Evolutionary conservation across 92 coral and sea anemone species (phyloP).

Genomic region (Virgularia gustaviana): DNA sequence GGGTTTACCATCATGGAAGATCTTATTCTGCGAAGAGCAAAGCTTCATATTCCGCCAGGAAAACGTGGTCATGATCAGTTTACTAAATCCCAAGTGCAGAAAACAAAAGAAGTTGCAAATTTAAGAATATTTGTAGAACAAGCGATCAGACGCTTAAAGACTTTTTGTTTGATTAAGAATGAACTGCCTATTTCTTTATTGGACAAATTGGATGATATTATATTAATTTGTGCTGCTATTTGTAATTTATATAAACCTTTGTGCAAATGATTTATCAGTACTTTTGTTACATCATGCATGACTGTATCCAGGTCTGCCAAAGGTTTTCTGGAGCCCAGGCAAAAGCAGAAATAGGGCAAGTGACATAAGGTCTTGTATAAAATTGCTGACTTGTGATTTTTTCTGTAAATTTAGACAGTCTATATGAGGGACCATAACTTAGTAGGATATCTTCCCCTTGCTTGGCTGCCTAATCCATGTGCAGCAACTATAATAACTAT

Average conservation of each 20-base stretch:
- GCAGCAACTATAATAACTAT: too few relatives aligned
- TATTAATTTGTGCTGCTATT: constrained; percentile 61
- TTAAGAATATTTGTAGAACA: constrained; percentile 27
- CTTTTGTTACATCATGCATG: neutral
- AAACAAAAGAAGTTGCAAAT: constrained; percentile 19
- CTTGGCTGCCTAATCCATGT: too few relatives aligned
- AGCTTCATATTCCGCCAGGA: constrained; percentile 10
- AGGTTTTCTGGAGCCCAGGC: neutral
- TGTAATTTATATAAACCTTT: constrained; percentile 62
- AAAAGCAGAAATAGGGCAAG: too few relatives aligned
- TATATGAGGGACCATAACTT: too few relatives aligned
- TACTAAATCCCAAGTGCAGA: constrained; percentile 3
- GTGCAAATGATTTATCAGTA: neutral
- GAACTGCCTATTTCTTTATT: constrained; percentile 56
- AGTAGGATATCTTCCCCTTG: too few relatives aligned
- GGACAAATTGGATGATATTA: constrained; percentile 50
- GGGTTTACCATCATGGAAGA: too few relatives aligned
- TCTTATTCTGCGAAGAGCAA: neutral
- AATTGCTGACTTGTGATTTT: too few relatives aligned
- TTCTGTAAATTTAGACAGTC: too few relatives aligned
- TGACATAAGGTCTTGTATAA: too few relatives aligned
- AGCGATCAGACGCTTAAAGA: constrained; percentile 25
- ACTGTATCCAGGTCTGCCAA: neutral
- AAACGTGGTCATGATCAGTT: constrained; percentile 22
- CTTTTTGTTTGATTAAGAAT: constrained; percentile 56